phyloP scores from a whole-genome alignment of 2,888 invertebrate species.

The Cheilosia vulpina region DNA sequence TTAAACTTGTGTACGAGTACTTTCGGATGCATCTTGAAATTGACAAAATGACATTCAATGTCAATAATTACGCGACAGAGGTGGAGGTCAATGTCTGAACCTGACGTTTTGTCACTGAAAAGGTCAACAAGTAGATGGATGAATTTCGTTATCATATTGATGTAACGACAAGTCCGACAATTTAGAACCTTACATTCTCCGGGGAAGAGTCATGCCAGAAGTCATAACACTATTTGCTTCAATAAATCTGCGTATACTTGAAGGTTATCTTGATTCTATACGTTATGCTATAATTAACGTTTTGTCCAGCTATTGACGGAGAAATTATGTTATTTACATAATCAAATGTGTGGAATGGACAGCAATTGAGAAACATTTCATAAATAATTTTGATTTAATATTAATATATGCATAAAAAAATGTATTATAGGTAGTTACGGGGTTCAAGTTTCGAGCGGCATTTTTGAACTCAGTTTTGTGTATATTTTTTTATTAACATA shows the following conservation, averaged over 20 bases:
- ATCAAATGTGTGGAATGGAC: too few relatives aligned
- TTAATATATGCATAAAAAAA: too few relatives aligned
- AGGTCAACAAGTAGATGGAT: background rate
- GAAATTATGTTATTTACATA: background rate
- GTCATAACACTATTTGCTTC: background rate
- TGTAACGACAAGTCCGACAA: background rate
- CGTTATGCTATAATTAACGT: background rate
- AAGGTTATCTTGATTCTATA: background rate
- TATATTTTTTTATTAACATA: too few relatives aligned
- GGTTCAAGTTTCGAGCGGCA: too few relatives aligned
- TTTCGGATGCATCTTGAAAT: conserved; percentile 5
- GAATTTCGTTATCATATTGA: background rate
- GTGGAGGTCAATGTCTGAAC: background rate
- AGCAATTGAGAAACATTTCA: too few relatives aligned
- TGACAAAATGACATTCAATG: conserved; percentile 5
- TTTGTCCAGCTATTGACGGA: background rate
- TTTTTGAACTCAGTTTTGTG: too few relatives aligned
- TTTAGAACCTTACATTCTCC: background rate
- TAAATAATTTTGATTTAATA: too few relatives aligned
- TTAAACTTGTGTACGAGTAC: background rate
- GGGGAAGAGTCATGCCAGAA: too few relatives aligned
- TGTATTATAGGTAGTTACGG: too few relatives aligned
- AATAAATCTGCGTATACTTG: background rate
- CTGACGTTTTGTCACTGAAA: background rate
- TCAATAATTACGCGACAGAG: conserved; percentile 1